These are phyloP conservation scores for Henricia sp. DNA, from an alignment of 53 echinoderm and acorn worm species.

Conservation along the genomic window DNA sequence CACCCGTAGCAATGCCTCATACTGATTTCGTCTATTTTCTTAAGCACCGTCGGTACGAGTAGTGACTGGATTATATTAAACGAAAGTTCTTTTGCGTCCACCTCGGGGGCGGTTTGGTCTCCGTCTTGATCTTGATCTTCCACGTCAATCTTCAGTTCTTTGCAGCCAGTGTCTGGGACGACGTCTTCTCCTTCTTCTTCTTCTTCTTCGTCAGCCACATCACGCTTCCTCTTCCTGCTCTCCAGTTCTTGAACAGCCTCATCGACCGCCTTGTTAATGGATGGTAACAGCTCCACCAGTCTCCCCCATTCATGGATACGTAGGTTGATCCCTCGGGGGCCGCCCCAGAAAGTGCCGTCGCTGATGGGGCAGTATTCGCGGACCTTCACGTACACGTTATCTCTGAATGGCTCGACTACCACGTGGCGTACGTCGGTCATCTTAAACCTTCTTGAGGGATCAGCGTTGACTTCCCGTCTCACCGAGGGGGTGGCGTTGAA, in stretches of 20 bases:
- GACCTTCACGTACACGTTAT: conserved; percentile 2
- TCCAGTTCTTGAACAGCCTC: neutral
- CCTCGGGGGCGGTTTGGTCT: neutral
- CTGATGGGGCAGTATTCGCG: neutral
- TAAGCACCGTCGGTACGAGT: neutral
- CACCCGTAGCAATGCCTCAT: neutral
- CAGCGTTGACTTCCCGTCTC: too few relatives aligned
- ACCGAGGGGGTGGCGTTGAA: too few relatives aligned
- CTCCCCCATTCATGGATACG: neutral
- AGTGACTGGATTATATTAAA: neutral
- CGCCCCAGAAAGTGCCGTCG: neutral
- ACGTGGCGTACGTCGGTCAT: neutral
- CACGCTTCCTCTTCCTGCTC: neutral
- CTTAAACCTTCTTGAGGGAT: too few relatives aligned
- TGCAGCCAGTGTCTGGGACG: too few relatives aligned
- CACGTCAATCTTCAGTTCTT: conserved; percentile 2
- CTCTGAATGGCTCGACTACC: conserved; percentile 19
- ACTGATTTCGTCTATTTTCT: neutral
- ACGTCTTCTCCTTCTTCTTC: neutral
- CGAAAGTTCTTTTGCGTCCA: neutral
- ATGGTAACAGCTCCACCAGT: conserved; percentile 6
- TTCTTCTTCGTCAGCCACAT: neutral
- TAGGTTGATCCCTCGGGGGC: conserved; percentile 20
- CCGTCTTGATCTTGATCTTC: neutral
- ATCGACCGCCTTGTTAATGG: too few relatives aligned